Conservation (phyloP, 2,888 invertebrate species). For the Lithophane socia region DNA sequence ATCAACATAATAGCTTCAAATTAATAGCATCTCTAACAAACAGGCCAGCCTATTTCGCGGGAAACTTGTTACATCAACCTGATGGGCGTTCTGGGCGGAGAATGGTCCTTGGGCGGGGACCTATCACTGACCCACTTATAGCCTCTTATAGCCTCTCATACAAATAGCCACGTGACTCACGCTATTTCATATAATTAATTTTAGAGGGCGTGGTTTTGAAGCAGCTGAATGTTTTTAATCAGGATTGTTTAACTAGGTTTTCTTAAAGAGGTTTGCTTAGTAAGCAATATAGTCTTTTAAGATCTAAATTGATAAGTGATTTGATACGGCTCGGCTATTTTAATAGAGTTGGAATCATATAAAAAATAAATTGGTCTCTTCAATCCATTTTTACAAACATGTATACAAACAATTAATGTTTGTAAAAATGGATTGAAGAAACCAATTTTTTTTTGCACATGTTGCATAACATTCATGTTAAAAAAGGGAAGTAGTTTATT, state of each 20-base stretch:
- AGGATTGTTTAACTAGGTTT: conserved; percentile 67
- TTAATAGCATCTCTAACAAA: conserved; percentile 62
- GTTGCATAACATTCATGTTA: too few relatives aligned
- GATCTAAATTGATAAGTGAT: conserved; percentile 48
- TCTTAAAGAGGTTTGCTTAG: conserved; percentile 59
- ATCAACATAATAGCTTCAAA: conserved; percentile 46
- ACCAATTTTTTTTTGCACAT: background rate
- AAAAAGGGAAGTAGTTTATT: background rate
- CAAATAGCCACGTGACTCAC: conserved; percentile 72
- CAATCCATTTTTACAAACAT: too few relatives aligned
- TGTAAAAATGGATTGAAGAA: conserved; percentile 7
- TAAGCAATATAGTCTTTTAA: conserved; percentile 56
- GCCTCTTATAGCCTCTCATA: conserved; percentile 48
- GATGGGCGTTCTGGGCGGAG: conserved; percentile 75
- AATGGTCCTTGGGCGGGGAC: conserved; percentile 70
- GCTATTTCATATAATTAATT: conserved; percentile 77
- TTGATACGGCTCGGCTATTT: conserved; percentile 4
- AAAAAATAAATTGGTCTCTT: too few relatives aligned
- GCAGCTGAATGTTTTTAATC: conserved; percentile 75
- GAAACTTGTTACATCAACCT: conserved; percentile 64
- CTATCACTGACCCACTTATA: conserved; percentile 72
- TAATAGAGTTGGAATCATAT: background rate
- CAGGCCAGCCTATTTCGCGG: conserved; percentile 67
- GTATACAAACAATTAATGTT: background rate
- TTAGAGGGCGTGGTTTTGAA: conserved; percentile 71